These are phyloP conservation scores for Aromia moschata DNA, from an alignment of 2,888 invertebrate genomes.

Conservation along the genomic window DNA sequence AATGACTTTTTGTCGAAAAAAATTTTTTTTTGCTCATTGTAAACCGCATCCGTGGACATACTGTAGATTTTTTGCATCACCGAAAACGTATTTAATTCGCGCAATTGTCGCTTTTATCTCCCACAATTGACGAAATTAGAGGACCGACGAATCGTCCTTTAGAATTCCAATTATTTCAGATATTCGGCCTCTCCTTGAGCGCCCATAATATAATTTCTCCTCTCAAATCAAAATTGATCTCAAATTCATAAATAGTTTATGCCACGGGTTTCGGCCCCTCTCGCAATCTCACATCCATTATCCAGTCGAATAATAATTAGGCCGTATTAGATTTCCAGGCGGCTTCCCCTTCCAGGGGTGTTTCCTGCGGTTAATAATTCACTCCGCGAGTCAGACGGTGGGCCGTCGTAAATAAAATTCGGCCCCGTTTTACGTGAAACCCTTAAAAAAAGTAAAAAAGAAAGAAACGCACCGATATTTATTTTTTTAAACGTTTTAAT, in stretches of 20 bases:
- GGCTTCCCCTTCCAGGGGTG: constrained; percentile 14
- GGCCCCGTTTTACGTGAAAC: constrained; percentile 1
- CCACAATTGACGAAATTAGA: background rate
- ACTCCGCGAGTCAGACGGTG: constrained; percentile 8
- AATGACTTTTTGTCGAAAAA: too few relatives aligned
- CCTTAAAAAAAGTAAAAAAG: background rate
- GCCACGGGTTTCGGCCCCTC: constrained; percentile 5
- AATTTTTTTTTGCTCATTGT: too few relatives aligned
- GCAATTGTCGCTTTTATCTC: background rate
- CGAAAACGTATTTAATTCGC: too few relatives aligned
- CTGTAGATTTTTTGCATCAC: too few relatives aligned
- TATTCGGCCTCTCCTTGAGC: background rate
- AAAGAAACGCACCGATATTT: background rate
- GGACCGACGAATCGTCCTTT: background rate
- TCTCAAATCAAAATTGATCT: constrained; percentile 19
- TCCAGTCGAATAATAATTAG: constrained; percentile 33
- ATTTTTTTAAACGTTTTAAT: too few relatives aligned
- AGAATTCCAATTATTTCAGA: constrained; percentile 1
- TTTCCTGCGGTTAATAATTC: constrained; percentile 28
- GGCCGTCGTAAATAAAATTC: constrained; percentile 19
- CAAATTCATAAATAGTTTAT: constrained; percentile 28
- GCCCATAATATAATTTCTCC: constrained; percentile 4
- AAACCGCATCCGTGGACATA: too few relatives aligned
- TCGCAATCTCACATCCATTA: constrained; percentile 24
- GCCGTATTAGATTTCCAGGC: constrained; percentile 24